These are phyloP conservation scores for Aldabrachelys gigantea DNA, from an alignment of 2,113 vertebrate genomes.

Conservation along the genomic window DNA sequence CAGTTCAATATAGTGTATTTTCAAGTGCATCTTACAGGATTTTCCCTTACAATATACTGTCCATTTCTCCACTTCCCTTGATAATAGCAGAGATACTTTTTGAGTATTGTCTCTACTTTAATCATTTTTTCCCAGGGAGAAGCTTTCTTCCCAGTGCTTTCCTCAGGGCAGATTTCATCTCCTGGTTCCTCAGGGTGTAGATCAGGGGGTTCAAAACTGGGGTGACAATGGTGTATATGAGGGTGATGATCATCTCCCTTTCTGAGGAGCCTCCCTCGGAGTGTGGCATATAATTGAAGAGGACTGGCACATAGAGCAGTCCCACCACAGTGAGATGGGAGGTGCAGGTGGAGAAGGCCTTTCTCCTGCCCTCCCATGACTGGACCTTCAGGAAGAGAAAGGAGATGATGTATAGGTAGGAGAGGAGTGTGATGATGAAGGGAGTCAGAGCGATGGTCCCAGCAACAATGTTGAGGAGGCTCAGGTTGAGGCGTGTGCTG, in stretches of 20 bases:
- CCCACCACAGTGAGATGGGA: slow-evolving; percentile 4
- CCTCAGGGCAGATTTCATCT: neutral
- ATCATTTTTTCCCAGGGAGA: neutral
- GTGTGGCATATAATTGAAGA: neutral
- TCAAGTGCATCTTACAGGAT: no score
- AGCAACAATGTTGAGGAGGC: slow-evolving; percentile 25
- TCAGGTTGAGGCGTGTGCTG: neutral
- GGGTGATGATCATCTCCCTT: neutral
- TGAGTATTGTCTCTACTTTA: neutral
- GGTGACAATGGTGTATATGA: slow-evolving; percentile 7
- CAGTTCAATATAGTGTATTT: no score
- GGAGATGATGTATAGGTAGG: slow-evolving; percentile 33
- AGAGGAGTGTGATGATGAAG: slow-evolving; percentile 39
- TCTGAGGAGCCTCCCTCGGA: neutral
- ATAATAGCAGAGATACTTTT: no score
- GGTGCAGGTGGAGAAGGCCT: slow-evolving; percentile 24
- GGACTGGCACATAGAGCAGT: slow-evolving; percentile 33
- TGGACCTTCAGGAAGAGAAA: slow-evolving; percentile 14
- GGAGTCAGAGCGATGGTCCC: slow-evolving; percentile 14
- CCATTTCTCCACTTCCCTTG: no score
- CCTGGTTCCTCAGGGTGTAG: slow-evolving; percentile 43
- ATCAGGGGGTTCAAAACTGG: slow-evolving; percentile 37
- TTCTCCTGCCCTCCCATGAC: neutral
- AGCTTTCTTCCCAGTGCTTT: neutral
- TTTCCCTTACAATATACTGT: no score